Base-by-base conservation (phyloP, 2,797 vertebrate genomes). In the Pangasius mekongensis region DNA sequence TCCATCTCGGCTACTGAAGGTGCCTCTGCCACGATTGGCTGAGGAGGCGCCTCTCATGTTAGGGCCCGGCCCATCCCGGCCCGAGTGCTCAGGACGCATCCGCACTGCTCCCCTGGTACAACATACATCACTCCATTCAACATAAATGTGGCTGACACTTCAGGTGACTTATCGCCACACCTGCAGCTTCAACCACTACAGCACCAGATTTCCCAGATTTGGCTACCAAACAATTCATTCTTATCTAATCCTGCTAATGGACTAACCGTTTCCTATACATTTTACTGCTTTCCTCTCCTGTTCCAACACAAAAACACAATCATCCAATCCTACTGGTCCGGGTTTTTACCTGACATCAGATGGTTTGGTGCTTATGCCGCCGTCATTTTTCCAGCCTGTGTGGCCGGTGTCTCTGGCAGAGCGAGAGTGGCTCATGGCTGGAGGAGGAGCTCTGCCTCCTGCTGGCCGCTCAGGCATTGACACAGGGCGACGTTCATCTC, bases 321-420 rank as follows among this genome's bases (percentile, higher is more conserved):
- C n/a, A 30, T 27, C 20, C 16, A 36, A 24, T 39, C 20, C 52
- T 24, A 39, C 3, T 16, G 7, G 2, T 78, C 9, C 24, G 27
- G 18, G 58, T 52, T 66, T 33, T 92, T 95, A 99, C 99, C 98
- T 96, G 74, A 98, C 91, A 14, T 99, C 98, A 56, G 97, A 96
- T 84, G 98, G 99, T 92, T 97, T 97, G 0, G 95, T 47, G 86
- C 95, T 96, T 36, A 99, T 94, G 91, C 94, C 92, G 0, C 95
- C 95, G 20, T 99, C 97, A 0, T 93, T 95, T 92, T 99, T 99
- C 99, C 99, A 99, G 3, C 94, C 94, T 0, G 95, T 91, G 20
- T 97, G 97, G 2, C 95, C 95, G 0, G 95, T 91, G 2, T 98
- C 98, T 80, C 98, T 96, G 6, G 96, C 96, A 7, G 98, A 95